Conservation (phyloP, 1,140 invertebrate genomes). For the Monochamus saltuarius region DNA sequence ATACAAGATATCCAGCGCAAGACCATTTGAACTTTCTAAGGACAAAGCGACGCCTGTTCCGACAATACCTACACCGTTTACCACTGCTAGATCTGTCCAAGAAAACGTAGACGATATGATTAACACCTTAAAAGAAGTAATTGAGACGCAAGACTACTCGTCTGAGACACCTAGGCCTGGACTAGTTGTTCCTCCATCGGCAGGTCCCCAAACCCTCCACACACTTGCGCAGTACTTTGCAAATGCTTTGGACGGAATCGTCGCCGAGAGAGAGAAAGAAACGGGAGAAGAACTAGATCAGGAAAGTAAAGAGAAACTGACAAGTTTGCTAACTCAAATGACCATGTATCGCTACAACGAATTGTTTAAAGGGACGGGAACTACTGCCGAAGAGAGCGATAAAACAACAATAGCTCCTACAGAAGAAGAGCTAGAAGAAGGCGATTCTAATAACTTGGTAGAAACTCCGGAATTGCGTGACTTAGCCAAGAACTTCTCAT, state of each 20-base stretch:
- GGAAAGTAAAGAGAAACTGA: constrained; percentile 44
- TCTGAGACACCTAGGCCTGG: constrained; percentile 53
- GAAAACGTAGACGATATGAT: constrained; percentile 47
- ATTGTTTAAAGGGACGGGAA: constrained; percentile 11
- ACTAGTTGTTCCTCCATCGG: constrained; percentile 66
- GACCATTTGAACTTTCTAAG: constrained; percentile 37
- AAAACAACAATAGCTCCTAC: neutral
- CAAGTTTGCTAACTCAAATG: constrained; percentile 57
- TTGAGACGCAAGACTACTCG: constrained; percentile 19
- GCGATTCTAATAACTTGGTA: constrained; percentile 45
- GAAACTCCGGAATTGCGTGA: constrained; percentile 65
- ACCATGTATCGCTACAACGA: constrained; percentile 54
- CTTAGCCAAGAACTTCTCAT: constrained; percentile 78
- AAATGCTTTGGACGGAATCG: constrained; percentile 64
- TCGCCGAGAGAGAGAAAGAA: constrained; percentile 47
- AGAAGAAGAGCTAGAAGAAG: constrained; percentile 47
- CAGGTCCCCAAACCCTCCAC: constrained; percentile 72
- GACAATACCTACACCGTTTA: constrained; percentile 23
- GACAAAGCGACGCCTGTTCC: constrained; percentile 21
- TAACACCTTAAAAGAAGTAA: constrained; percentile 41
- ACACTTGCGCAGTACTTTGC: constrained; percentile 77
- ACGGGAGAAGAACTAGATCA: constrained; percentile 43
- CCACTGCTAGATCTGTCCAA: constrained; percentile 23
- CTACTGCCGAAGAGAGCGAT: neutral
- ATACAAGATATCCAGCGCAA: constrained; percentile 44